Evolutionary conservation across 2,888 invertebrate genomes (phyloP), one percentile per base, ranked within the genome.

Genomic region (Parelbella ahira): DNA sequence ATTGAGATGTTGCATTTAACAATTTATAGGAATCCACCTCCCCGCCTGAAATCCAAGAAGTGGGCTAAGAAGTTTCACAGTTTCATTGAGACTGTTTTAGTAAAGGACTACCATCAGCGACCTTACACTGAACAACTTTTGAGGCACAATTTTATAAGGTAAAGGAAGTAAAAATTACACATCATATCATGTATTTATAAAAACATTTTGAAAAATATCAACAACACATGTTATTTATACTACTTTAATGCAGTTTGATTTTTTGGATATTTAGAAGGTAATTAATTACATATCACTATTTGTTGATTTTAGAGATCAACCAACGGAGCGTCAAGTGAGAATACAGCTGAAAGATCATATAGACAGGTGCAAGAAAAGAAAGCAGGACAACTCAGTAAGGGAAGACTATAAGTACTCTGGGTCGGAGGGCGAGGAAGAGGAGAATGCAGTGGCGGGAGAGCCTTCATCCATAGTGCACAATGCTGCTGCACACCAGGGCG

Each of bases 341-440:
- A 98, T 98, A 84, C 98, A 99, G 80, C 91, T 99, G 54, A 99
- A 99, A 86, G 99, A 99, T 88, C 99, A 99, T 86, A 98, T 99
- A 80, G 99, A 99, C 87, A 90, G 89, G 47, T 97, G 97, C 88
- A 97, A 97, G 89, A 97, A 97, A 79, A 93, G 97, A 74, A 97
- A 95, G 89, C 96, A 94, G 68, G 96, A 97, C 74, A 95, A 95
- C 71, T 88, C 82, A 0, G 92, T 93, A 53, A 89, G 93, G 10
- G 93, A 93, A 64, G 93, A 93, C 66, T 93, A 93, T 76, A 91
- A 89, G 71, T 98, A 97, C 80, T 98, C 98, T 20, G 98, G 98
- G 18, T 97, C 97, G 44, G 99, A 99, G 70, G 97, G 98, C 53
- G 99, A 99, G 68, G 99, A 99, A 60, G 97, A 97, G 60, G 97